Percentiles rank a stretch among this genome's conserved stretches.
These are phyloP conservation scores for Catharus minimus DNA, from an alignment of 2,113 vertebrate species.

Conservation along the genomic window DNA sequence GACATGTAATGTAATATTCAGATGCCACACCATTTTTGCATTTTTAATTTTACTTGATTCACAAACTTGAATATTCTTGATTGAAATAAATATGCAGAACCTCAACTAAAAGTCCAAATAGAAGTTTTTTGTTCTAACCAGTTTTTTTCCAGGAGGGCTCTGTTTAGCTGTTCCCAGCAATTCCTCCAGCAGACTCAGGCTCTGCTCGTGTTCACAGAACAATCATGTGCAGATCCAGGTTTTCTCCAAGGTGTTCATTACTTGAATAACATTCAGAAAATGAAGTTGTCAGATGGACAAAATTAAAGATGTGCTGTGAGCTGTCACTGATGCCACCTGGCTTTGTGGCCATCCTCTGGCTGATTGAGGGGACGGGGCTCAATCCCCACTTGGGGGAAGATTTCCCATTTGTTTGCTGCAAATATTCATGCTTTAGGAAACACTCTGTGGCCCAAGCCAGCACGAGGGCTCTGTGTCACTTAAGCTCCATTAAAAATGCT, in stretches of 20 bases:
- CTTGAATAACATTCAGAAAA: neutral
- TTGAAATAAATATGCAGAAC: slow-evolving; percentile 66
- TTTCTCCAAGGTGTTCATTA: neutral
- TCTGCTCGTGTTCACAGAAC: neutral
- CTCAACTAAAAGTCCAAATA: slow-evolving; percentile 54
- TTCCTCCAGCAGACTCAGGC: neutral
- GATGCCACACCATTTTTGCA: slow-evolving; percentile 48
- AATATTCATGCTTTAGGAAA: slow-evolving; percentile 39
- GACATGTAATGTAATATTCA: slow-evolving; percentile 50
- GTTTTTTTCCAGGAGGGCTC: slow-evolving; percentile 17
- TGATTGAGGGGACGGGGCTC: neutral
- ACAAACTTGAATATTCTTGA: slow-evolving; percentile 65
- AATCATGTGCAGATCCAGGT: neutral
- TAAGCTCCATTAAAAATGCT: slow-evolving; percentile 38
- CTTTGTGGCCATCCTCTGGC: neutral
- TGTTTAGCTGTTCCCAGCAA: neutral
- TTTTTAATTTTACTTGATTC: slow-evolving; percentile 71
- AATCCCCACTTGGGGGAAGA: neutral
- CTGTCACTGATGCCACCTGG: neutral
- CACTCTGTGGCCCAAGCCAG: neutral
- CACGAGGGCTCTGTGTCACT: neutral
- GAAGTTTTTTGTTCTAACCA: slow-evolving; percentile 51
- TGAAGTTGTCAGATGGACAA: neutral
- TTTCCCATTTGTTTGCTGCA: slow-evolving; percentile 41
- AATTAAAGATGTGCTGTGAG: slow-evolving; percentile 27